phyloP scores from a whole-genome alignment of 2,888 invertebrate genomes.

The Xylophagus ater region DNA sequence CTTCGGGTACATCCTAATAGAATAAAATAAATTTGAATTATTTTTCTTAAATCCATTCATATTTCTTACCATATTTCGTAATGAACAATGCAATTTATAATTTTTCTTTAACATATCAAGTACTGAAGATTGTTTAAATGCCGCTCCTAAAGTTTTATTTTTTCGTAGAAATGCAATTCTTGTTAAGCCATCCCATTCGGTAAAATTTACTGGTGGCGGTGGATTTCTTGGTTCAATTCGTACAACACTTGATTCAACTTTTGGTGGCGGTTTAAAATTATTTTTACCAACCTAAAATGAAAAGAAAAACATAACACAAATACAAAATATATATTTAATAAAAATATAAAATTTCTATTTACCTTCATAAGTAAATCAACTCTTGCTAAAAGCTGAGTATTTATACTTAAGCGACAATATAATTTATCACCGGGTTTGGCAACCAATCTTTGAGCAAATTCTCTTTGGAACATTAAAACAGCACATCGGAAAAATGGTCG shows the following conservation, averaged over 20 bases:
- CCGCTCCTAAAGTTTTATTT: slow-evolving; percentile 88
- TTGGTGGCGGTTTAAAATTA: slow-evolving; percentile 96
- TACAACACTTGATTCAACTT: slow-evolving; percentile 97
- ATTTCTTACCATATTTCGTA: slow-evolving; percentile 60
- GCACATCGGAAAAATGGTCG: slow-evolving; percentile 82
- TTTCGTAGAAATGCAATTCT: slow-evolving; percentile 91
- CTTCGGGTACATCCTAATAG: slow-evolving; percentile 57
- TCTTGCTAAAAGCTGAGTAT: slow-evolving; percentile 87
- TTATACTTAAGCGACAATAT: slow-evolving; percentile 91
- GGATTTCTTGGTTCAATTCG: slow-evolving; percentile 95
- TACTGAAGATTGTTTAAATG: slow-evolving; percentile 79
- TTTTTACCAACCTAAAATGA: slow-evolving; percentile 79
- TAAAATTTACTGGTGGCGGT: slow-evolving; percentile 88
- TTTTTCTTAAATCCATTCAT: neutral
- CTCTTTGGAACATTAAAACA: slow-evolving; percentile 96
- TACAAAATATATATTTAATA: slow-evolving; percentile 5
- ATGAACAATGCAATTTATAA: slow-evolving; percentile 76
- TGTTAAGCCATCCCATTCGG: slow-evolving; percentile 97
- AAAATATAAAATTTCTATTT: slow-evolving; percentile 11
- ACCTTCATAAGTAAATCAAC: slow-evolving; percentile 96
- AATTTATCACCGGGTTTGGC: slow-evolving; percentile 96
- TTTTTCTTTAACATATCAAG: slow-evolving; percentile 80
- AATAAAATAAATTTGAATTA: slow-evolving; percentile 14
- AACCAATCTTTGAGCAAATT: slow-evolving; percentile 93
- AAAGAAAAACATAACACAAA: slow-evolving; percentile 17